phyloP scores from a whole-genome alignment of 2,888 invertebrate genomes.

The Furcula furcula region DNA sequence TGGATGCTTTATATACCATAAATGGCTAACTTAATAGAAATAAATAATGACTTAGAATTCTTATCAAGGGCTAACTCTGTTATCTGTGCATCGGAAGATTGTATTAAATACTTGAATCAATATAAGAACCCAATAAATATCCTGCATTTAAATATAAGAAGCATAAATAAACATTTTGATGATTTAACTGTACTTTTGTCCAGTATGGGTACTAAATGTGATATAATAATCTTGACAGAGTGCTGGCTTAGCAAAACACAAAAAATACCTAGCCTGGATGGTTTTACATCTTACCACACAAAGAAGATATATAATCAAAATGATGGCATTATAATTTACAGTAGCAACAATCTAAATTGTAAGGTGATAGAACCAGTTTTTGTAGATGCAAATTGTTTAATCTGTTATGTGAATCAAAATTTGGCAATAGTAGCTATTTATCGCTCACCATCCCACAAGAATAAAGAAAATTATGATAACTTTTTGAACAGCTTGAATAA shows the following conservation, averaged over 20 bases:
- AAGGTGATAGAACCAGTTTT: neutral
- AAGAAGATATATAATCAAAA: conserved; percentile 1
- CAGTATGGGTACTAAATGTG: neutral
- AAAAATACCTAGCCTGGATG: neutral
- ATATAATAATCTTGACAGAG: neutral
- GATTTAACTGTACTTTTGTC: neutral
- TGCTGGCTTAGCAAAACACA: neutral
- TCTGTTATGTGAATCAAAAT: neutral
- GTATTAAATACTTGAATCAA: neutral
- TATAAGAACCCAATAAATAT: neutral
- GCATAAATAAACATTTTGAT: neutral
- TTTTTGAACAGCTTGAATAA: conserved; percentile 1
- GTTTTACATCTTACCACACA: neutral
- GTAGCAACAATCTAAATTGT: neutral
- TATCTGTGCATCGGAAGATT: neutral
- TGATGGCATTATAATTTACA: conserved; percentile 1
- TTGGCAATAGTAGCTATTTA: neutral
- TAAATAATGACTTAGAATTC: too few species aligned
- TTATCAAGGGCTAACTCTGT: too few species aligned
- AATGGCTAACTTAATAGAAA: too few species aligned
- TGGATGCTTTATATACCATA: too few species aligned
- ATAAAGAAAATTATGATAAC: neutral
- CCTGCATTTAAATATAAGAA: neutral
- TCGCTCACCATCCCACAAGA: neutral
- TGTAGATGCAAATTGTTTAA: neutral